Evolutionary conservation across 2,888 invertebrate genomes (phyloP).

Genomic region (Diarsia rubi): DNA sequence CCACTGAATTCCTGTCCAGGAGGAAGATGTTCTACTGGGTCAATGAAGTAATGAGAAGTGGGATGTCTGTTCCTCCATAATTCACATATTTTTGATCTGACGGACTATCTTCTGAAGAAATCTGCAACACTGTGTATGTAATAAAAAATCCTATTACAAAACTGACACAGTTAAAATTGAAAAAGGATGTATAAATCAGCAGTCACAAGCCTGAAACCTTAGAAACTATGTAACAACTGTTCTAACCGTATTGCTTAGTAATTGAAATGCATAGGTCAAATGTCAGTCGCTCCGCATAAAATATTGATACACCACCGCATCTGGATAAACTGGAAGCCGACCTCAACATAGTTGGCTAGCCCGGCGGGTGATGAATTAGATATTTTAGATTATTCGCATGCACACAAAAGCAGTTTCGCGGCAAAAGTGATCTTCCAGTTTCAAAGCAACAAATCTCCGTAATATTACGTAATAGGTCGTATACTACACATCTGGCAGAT

Average conservation of each 20-base stretch:
- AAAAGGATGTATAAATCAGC: constrained; percentile 8
- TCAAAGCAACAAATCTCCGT: constrained; percentile 47
- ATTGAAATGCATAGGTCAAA: constrained; percentile 13
- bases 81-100: background rate
- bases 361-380: constrained; percentile 54
- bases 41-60: background rate
- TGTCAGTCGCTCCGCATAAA: constrained; percentile 21
- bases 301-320: constrained; percentile 28
- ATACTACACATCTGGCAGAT: constrained; percentile 59
- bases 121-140: background rate
- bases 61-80: background rate
- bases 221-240: background rate
- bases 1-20: too few species aligned
- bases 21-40: background rate
- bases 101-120: background rate
- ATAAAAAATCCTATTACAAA: background rate
- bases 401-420: constrained; percentile 43
- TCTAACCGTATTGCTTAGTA: constrained; percentile 14
- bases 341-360: constrained; percentile 56
- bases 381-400: constrained; percentile 53
- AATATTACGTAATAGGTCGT: constrained; percentile 60
- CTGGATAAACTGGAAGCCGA: constrained; percentile 37
- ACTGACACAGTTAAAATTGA: background rate
- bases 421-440: constrained; percentile 59
- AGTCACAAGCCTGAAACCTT: background rate